phyloP scores from a whole-genome alignment of 2,888 invertebrate genomes.

The Melanchra persicariae region DNA sequence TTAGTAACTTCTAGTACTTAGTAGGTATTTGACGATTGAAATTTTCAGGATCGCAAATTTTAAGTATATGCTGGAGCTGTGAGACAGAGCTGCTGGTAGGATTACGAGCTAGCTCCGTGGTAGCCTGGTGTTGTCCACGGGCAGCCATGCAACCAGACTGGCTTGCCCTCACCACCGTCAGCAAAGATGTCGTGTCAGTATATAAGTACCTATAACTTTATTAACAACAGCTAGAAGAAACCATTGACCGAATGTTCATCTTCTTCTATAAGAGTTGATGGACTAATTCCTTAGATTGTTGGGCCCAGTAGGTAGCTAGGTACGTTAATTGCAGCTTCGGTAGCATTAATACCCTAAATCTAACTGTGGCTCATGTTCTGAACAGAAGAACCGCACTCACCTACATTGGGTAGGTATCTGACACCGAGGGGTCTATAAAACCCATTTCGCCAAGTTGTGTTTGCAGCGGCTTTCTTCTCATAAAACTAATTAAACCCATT shows the following conservation, averaged over 20 bases:
- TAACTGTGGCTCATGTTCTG: no score
- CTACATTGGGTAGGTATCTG: no score
- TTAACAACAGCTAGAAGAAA: not conserved
- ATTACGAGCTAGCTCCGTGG: conserved; percentile 83
- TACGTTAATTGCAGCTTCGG: no score
- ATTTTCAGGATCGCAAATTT: conserved; percentile 83
- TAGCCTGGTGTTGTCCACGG: conserved; percentile 87
- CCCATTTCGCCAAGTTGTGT: no score
- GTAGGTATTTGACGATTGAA: no score
- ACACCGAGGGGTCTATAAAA: no score
- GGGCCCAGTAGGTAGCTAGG: no score
- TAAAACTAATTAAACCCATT: not conserved
- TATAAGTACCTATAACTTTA: conserved; percentile 3
- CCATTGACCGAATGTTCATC: not conserved
- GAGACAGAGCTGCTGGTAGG: conserved; percentile 87
- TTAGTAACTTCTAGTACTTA: no score
- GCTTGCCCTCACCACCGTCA: conserved; percentile 85
- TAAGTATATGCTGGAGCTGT: conserved; percentile 86
- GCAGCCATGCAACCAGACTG: conserved; percentile 85
- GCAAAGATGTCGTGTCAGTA: conserved; percentile 84
- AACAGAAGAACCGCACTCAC: no score
- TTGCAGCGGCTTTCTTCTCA: not conserved
- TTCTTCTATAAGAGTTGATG: no score
- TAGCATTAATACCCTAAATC: no score
- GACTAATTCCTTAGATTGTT: no score